Base-by-base conservation (phyloP, 2,797 vertebrate genomes). In the Gouania willdenowi region DNA sequence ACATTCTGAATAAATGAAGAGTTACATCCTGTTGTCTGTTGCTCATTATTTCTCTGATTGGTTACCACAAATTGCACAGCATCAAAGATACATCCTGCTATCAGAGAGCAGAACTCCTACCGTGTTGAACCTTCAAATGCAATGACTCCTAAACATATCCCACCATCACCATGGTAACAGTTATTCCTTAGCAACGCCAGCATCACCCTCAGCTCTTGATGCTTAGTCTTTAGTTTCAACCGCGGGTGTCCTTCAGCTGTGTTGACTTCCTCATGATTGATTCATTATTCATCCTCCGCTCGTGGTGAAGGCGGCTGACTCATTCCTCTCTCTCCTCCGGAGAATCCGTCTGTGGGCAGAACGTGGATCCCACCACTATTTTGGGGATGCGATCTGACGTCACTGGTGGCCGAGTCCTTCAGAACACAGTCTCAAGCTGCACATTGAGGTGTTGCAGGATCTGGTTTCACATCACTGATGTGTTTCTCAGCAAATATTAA, bases 151-250 rank as follows among this genome's bases (percentile, higher is more conserved):
- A 41, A 76, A 63, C 40, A 65, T 29, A 47, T 54, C 68, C 53
- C 19, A 26, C 57, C 55, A 60, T 84, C 75, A 73, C 80, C 82
- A 63, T 50, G 79, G 80, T 72, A 84, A 84, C 81, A 75, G 75
- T 64, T 71, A 79, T 69, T 72, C 68, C 81, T 81, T 75, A 81
- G 82, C 79, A 86, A 86, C 82, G 65, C 26, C 59, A 65, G 66
- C 66, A 63, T 52, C 56, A 29, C 71, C 63, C 57, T 66, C 55
- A 50, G 26, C 61, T 66, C 45, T 64, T 48, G 16, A 30, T 25
- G 41, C 41, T 49, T 48, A 56, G 66, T 66, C 52, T 68, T 80
- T 60, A 70, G 71, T 57, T 72, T 25, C 64, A 58, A 52, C 66
- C 2, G 8, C 23, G 24, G 64, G 42, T 55, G 64, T 83, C 73